Percentiles rank a stretch among this genome's conserved stretches.
phyloP scores from a whole-genome alignment of 1,140 invertebrate genomes.

The Yoshiicerus persimilis region DNA sequence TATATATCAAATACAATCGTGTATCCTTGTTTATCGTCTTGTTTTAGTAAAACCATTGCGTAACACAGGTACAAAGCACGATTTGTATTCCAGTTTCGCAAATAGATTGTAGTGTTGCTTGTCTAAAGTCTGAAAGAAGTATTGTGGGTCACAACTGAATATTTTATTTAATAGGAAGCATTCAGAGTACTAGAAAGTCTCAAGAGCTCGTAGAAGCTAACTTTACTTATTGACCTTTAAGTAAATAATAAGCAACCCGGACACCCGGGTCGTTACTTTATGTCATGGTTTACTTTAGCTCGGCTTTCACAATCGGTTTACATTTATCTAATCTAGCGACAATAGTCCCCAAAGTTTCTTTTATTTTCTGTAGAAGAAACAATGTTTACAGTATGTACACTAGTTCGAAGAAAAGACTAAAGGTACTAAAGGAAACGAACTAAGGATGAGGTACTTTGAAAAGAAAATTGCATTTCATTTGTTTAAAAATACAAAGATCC shows the following conservation, averaged over 20 bases:
- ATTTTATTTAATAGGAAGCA: not conserved
- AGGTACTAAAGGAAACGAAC: not conserved
- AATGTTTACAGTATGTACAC: too few species aligned
- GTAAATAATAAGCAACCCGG: not conserved
- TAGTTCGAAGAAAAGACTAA: not conserved
- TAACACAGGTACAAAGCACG: too few species aligned
- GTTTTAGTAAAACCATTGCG: too few species aligned
- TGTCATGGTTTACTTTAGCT: not conserved
- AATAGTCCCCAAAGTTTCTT: not conserved
- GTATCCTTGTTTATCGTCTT: too few species aligned
- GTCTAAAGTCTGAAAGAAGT: not conserved
- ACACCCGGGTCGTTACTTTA: not conserved
- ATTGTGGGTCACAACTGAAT: not conserved
- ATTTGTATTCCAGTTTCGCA: too few species aligned
- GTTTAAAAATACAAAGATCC: not conserved
- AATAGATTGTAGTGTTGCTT: too few species aligned
- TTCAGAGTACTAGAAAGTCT: not conserved
- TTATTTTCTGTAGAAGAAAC: not conserved
- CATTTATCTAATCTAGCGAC: not conserved
- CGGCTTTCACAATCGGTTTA: not conserved
- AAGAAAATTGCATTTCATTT: not conserved
- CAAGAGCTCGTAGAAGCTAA: not conserved
- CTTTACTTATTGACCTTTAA: not conserved
- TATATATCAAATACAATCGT: too few species aligned
- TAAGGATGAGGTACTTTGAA: not conserved